A percentile compares a stretch with the other conserved stretches of the same genome.
These are phyloP conservation scores for Empis stercorea DNA, from an alignment of 2,888 invertebrate genomes.

Conservation along the genomic window DNA sequence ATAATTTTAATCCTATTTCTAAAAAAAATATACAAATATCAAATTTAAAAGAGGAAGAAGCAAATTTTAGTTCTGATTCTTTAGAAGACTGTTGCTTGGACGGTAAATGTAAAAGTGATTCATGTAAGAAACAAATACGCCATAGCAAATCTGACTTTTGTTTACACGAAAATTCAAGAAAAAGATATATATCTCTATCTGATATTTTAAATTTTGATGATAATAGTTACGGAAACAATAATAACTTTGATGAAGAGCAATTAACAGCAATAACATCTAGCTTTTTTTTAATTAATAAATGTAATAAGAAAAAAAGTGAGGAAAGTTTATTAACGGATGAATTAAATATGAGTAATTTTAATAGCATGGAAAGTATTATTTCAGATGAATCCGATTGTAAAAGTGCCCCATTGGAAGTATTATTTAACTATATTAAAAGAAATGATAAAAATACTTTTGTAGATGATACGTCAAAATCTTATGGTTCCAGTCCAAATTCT, in stretches of 20 bases:
- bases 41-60: constrained; percentile 41
- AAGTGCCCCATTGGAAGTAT: constrained; percentile 61
- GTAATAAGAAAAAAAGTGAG: constrained; percentile 50
- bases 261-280: constrained; percentile 65
- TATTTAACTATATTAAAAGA: constrained; percentile 41
- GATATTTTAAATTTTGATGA: constrained; percentile 34
- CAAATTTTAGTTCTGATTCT: constrained; percentile 67
- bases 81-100: constrained; percentile 56
- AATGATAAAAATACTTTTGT: constrained; percentile 22
- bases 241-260: constrained; percentile 36
- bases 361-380: constrained; percentile 66
- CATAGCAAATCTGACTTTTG: constrained; percentile 13
- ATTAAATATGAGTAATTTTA: constrained; percentile 52
- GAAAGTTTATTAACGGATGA: constrained; percentile 68
- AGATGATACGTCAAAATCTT: constrained; percentile 45
- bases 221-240: background rate
- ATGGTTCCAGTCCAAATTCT: constrained; percentile 50
- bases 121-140: constrained; percentile 13
- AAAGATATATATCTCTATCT: constrained; percentile 45
- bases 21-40: constrained; percentile 11
- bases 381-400: constrained; percentile 71
- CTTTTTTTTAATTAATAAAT: constrained; percentile 57
- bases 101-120: constrained; percentile 26
- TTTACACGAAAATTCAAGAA: constrained; percentile 13
- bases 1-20: constrained; percentile 35